A percentile compares a stretch with the other conserved stretches of the same genome.
phyloP scores from a whole-genome alignment of 2,888 invertebrate species.

The Mystacides longicornis region DNA sequence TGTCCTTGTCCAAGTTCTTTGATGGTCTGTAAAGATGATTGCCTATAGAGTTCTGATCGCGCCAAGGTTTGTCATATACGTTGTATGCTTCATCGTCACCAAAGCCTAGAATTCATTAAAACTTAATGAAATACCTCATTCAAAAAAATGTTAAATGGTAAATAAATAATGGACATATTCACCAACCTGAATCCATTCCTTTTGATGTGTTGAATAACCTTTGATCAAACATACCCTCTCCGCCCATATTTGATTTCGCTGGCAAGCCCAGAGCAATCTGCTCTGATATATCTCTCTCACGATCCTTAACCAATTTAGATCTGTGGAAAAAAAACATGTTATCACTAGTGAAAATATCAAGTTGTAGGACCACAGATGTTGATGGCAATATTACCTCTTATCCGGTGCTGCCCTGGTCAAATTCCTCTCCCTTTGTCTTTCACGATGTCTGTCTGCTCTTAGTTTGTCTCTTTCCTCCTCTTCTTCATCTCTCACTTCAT shows the following conservation, averaged over 20 bases:
- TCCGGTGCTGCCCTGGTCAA: constrained; percentile 90
- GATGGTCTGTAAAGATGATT: constrained; percentile 86
- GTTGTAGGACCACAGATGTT: no score
- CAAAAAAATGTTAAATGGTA: no score
- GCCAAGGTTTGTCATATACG: constrained; percentile 98
- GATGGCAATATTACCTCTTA: constrained; percentile 62
- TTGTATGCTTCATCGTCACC: constrained; percentile 96
- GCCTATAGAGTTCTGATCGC: constrained; percentile 77
- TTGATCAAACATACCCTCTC: constrained; percentile 89
- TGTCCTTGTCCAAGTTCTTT: constrained; percentile 81
- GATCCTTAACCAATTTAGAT: constrained; percentile 77
- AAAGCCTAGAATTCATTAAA: constrained; percentile 54
- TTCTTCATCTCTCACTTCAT: constrained; percentile 37
- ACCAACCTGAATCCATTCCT: constrained; percentile 73
- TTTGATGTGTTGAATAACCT: constrained; percentile 89
- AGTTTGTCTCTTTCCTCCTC: constrained; percentile 82
- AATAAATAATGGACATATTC: no score
- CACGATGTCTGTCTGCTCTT: constrained; percentile 80
- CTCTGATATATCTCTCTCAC: constrained; percentile 96
- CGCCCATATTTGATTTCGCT: constrained; percentile 61
- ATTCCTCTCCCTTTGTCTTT: constrained; percentile 88
- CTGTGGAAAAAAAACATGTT: constrained; percentile 33
- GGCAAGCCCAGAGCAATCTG: constrained; percentile 97
- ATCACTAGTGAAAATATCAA: background rate
- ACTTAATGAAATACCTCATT: no score